A percentile compares a stretch with the other conserved stretches of the same genome.
Conservation (phyloP, 2,888 invertebrate genomes). For the Toxonevra muliebris region DNA sequence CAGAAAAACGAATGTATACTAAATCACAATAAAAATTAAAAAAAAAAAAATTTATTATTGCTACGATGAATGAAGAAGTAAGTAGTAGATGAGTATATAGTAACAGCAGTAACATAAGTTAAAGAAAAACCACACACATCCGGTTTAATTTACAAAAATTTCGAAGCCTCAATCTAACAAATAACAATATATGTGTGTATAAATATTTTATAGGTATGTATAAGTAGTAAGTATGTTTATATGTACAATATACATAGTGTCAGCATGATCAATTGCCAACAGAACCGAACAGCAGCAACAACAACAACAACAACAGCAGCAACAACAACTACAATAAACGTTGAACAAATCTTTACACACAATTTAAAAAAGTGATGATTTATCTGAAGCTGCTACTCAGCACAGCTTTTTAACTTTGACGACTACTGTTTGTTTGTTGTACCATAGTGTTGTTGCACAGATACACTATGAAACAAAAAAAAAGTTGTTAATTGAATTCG, state of each 20-base stretch:
- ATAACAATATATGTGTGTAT: background rate
- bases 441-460: conserved; percentile 23
- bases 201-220: no score
- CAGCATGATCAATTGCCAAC: conserved; percentile 50
- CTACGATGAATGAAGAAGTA: no score
- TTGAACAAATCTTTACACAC: conserved; percentile 16
- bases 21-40: no score
- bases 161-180: conserved; percentile 17
- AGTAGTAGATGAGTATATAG: no score
- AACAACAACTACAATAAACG: no score
- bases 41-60: no score
- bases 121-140: conserved; percentile 40
- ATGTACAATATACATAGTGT: conserved; percentile 40
- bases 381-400: conserved; percentile 24
- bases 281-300: background rate
- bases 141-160: conserved; percentile 45
- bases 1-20: background rate
- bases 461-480: conserved; percentile 16
- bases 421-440: no score
- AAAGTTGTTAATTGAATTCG: conserved; percentile 46
- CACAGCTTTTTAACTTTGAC: conserved; percentile 2
- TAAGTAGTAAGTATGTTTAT: no score
- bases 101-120: background rate
- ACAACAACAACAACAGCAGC: no score
- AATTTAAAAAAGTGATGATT: conserved; percentile 31